These are phyloP conservation scores for Natator depressus DNA, from an alignment of 2,113 vertebrate genomes.

Conservation along the genomic window DNA sequence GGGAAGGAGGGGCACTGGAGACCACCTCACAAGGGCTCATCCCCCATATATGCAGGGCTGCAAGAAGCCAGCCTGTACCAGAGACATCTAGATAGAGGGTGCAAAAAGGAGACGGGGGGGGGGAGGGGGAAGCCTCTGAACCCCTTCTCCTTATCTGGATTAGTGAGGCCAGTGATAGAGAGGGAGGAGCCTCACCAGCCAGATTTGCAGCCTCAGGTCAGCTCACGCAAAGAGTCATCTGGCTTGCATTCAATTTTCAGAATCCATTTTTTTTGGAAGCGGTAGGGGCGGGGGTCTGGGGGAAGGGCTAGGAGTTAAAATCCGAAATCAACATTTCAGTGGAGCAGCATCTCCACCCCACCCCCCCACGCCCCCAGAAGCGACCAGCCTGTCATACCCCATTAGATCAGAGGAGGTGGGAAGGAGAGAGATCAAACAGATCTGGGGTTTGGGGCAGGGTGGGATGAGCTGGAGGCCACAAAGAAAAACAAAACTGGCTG, in stretches of 20 bases:
- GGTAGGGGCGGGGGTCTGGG: not conserved
- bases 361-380: not conserved
- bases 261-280: not conserved
- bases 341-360: not conserved
- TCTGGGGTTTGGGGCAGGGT: not conserved
- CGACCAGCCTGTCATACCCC: not conserved
- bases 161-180: not conserved
- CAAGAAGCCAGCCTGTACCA: not conserved
- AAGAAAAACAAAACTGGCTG: not conserved
- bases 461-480: not conserved
- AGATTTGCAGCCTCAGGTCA: not conserved
- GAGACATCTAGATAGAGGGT: not conserved
- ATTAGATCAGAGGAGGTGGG: not conserved
- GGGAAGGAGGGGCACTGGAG: not conserved
- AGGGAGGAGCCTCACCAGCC: not conserved
- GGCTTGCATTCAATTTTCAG: not conserved
- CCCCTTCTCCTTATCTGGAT: not conserved
- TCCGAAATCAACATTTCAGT: not conserved
- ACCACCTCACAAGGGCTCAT: not conserved
- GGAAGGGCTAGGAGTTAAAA: not conserved
- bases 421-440: not conserved
- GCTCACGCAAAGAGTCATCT: not conserved
- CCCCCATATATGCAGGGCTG: not conserved
- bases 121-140: not conserved
- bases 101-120: not conserved